Base-by-base conservation (phyloP, 1,140 invertebrate genomes). In the Epicauta chinensis region DNA sequence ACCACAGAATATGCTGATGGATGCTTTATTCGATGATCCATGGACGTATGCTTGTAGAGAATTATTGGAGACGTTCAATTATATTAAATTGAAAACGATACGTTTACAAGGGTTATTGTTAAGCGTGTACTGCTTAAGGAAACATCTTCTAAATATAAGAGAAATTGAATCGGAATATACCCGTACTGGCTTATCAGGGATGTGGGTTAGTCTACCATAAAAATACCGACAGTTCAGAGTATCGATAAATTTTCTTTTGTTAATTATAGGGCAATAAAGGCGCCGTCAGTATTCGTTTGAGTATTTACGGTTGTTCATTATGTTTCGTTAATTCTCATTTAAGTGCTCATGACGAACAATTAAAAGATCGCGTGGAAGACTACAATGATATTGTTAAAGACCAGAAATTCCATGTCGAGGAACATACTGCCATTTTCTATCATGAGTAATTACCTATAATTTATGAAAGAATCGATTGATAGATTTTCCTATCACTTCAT, bases 241-340 rank as follows among this genome's bases (percentile, higher is more conserved):
- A 42, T 42, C 41, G 2, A 11, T 14, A 23, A 6, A 2, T 40
- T 42, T 9, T 37, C 2, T 17, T 4, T 38, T 4, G n/a, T 41
- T 3, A 31, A 2, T 79, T 76, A n/a, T 69, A 93, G 91, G 93
- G 93, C 45, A 97, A 96, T 70, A 97, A 97, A 79, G 93, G 94
- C 14, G 93, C 88, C 2, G 86, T 94, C 0, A 92, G 86, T 63
- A 78, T 94, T 38, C 76, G 93, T 40, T 81, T 96, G 57, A 87
- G 86, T 58, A 75, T 92, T 7, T 89, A 91, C 65, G 93, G 91
- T 9, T 84, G 86, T 55, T 92, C 88, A 11, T 61, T 96, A 17
- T 93, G 89, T 61, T 77, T 95, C 29, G 83, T 96, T 1, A 96
- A 96, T 63, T 80, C 83, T 30, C 93, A 97, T 71, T 71, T 97